Evolutionary conservation across 2,113 vertebrate genomes (phyloP), one percentile per base, ranked within the genome.

Genomic region (Dipodomys stephensi): DNA sequence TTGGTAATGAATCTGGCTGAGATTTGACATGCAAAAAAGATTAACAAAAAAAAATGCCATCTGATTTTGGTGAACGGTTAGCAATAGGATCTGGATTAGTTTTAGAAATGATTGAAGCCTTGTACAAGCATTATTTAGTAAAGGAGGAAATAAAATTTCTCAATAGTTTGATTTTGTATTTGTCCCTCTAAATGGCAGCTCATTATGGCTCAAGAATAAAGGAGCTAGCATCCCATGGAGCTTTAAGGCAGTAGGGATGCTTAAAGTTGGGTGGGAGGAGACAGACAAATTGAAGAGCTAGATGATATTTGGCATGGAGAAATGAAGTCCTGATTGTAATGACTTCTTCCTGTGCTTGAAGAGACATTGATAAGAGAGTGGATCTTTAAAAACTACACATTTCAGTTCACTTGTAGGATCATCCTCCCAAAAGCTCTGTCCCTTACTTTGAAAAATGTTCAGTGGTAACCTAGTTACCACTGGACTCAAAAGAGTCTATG

Each of bases 1-100:
- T 88, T 82, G 68, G 23, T 72, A 25, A 32, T 76, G 71, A n/a
- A 18, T 32, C 68, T 92, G 64, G 10, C 65, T 88, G 27, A 64
- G 46, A 91, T 76, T 57, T 74, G 64, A 62, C 35, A 85, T 57
- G 83, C 80, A 81, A n/a, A 11, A 20, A 71, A 73, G n/a, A 53
- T 89, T 87, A 93, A 89, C 35, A 69, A 46, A 79, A 28, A 82
- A 72, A 91, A 72, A 73, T 94, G 32, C 53, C 80, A 16, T 91
- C 76, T 60, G 4, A 81, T 94, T 86, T 81, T 7, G 10, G 13
- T 94, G 53, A 67, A 44, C 72, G 30, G n/a, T 64, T 92, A 92
- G n/a, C 73, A 65, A 23, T 65, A 68, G 79, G 57, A 64, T 79
- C 74, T 44, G 73, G 82, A 57, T 74, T 64, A 68, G 83, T 93